Evolutionary conservation across 2,888 invertebrate genomes (phyloP), one percentile per base, ranked within the genome.

Genomic region (Parthenolecanium corni): DNA sequence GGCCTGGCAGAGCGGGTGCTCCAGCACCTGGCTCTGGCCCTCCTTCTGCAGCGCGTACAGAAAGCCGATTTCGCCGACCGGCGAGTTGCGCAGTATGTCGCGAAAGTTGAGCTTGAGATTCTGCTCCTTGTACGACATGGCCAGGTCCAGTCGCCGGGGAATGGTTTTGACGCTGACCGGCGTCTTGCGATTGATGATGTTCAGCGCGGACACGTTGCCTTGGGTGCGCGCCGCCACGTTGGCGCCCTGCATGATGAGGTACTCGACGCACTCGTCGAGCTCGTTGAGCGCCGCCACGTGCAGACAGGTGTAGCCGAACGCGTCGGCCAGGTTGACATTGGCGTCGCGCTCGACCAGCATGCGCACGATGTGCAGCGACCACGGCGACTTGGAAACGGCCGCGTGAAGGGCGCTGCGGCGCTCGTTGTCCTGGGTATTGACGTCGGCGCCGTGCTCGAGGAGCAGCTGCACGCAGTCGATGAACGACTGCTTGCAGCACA

Each of bases 211-310:
- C 72, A 88, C 86, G 64, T 90, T 89, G 70, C 88, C 89, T 73
- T 86, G 88, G 56, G 89, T 89, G 70, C 85, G 83, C 1, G 89
- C 86, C 14, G 88, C 89, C 14, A 90, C 85, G 76, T 91, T 89
- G 56, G 89, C 89, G 2, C 89, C 90, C 71, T 86, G 84, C 71
- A 83, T 85, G 66, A 91, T 84, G 66, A 91, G 75, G 68, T 88
- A 82, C 72, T 89, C 87, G 1, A 90, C 89, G 72, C 89, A 89
- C 69, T 85, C 84, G 0, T 87, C 85, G 40, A 89, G 76, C 40
- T 90, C 90, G 71, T 90, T 89, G 6, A 89, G 75, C 6, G 89
- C 89, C 3, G 90, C 90, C 66, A 90, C 79, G 72, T 90, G 90
- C 44, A 91, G 76, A 0, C 90, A 52, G 12, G 65, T 52, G 56